phyloP scores from a whole-genome alignment of 2,797 vertebrate genomes.

The Pangasius larnaudii region DNA sequence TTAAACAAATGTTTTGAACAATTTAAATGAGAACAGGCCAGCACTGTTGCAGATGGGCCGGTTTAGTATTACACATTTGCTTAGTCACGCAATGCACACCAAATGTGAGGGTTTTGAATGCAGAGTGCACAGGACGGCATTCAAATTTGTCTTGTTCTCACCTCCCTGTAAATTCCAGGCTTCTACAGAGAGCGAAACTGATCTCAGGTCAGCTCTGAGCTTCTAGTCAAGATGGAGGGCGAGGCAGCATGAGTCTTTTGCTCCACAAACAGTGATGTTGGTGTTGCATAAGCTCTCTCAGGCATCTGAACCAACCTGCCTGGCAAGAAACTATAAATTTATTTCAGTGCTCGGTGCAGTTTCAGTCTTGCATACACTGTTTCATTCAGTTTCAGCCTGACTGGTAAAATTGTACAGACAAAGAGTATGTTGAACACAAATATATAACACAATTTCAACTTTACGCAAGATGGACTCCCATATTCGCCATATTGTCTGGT shows the following conservation, averaged over 20 bases:
- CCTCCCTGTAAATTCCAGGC: neutral
- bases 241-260: neutral
- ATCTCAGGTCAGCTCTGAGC: constrained; percentile 28
- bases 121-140: neutral
- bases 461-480: neutral
- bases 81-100: neutral
- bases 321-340: constrained; percentile 54
- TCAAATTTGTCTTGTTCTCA: neutral
- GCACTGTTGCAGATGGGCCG: neutral
- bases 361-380: neutral
- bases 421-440: neutral
- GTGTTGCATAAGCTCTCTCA: neutral
- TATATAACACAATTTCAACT: neutral
- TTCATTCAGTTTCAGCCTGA: neutral
- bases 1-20: neutral
- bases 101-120: neutral
- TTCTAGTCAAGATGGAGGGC: constrained; percentile 1
- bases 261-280: constrained; percentile 43
- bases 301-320: constrained; percentile 69
- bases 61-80: constrained; percentile 13
- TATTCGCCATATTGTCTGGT: neutral
- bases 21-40: neutral
- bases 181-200: constrained; percentile 3
- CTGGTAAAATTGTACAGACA: neutral
- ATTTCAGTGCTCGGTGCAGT: neutral